phyloP scores from a whole-genome alignment of 2,888 invertebrate genomes.

The Drosophila sordidapex region DNA sequence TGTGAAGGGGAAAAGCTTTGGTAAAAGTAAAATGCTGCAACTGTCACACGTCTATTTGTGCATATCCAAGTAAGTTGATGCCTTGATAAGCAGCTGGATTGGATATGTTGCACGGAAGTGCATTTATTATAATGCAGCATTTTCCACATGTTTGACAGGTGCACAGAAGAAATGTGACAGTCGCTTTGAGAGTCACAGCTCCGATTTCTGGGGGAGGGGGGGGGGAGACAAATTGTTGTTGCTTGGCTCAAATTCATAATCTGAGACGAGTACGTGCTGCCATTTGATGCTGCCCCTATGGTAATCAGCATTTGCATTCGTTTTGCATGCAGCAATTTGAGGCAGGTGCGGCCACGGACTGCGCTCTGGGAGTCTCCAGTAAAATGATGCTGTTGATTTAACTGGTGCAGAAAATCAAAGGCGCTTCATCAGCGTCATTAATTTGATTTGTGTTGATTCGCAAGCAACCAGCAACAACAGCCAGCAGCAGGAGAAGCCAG shows the following conservation, averaged over 20 bases:
- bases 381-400: conserved; percentile 40
- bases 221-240: neutral
- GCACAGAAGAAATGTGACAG: neutral
- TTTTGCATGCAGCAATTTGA: conserved; percentile 40
- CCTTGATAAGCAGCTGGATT: neutral
- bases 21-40: neutral
- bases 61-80: neutral
- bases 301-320: conserved; percentile 42
- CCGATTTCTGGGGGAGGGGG: neutral
- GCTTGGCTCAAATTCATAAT: conserved; percentile 10
- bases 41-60: neutral
- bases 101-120: neutral
- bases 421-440: conserved; percentile 59
- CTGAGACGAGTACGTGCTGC: conserved; percentile 6
- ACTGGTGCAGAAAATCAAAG: conserved; percentile 51
- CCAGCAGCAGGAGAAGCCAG: conserved; percentile 21
- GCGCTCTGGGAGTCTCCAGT: neutral
- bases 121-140: neutral
- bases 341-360: conserved; percentile 28
- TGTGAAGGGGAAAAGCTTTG: no score
- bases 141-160: neutral
- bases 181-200: neutral
- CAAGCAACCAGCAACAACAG: neutral
- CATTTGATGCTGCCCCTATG: conserved; percentile 10
- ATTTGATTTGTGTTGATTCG: conserved; percentile 57